phyloP scores from a whole-genome alignment of 92 coral and sea anemone genomes.

The Umimayanthus chanpuru region DNA sequence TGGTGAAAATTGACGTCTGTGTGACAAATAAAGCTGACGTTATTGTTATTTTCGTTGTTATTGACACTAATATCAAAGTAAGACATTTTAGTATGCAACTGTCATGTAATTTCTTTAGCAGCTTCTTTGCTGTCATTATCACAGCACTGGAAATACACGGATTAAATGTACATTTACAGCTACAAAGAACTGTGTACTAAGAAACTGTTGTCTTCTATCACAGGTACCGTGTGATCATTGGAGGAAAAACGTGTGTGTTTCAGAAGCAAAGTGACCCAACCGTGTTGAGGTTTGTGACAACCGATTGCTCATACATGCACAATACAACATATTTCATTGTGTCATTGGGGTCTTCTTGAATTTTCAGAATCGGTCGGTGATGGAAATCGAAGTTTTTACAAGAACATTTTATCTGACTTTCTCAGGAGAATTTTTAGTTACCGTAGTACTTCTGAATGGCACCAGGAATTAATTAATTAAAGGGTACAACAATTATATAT shows the following conservation, averaged over 20 bases:
- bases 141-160: no score
- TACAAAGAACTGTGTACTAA: not conserved
- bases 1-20: no score
- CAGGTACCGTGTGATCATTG: slow-evolving; percentile 93
- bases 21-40: no score
- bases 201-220: not conserved
- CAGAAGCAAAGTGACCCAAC: slow-evolving; percentile 97
- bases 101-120: no score
- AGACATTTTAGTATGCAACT: no score
- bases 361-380: not conserved
- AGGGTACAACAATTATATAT: no score
- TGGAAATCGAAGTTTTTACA: not conserved
- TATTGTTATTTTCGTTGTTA: no score
- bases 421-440: not conserved
- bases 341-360: not conserved
- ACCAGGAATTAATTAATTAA: no score
- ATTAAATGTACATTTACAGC: not conserved
- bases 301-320: not conserved
- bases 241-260: slow-evolving; percentile 96
- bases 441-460: no score
- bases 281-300: slow-evolving; percentile 74
- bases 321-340: not conserved
- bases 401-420: no score
- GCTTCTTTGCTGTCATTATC: no score
- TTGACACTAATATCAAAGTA: no score